Evolutionary conservation across 2,113 vertebrate genomes (phyloP).

Genomic region (Hyaena hyaena): DNA sequence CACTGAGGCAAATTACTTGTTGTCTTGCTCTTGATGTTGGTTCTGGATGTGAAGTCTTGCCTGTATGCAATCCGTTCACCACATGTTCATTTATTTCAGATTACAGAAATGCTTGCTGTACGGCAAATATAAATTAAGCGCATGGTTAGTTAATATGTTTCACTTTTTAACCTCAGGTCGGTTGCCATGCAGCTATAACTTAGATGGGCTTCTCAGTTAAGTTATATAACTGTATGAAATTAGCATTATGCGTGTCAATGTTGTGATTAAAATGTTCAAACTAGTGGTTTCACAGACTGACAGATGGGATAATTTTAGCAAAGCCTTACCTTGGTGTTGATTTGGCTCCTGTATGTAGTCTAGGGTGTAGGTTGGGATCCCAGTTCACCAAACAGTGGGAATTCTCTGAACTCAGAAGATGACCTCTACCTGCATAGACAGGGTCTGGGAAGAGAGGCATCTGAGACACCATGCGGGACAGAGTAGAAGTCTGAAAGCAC

Average conservation of each 20-base stretch:
- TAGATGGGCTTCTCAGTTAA: neutral
- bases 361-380: neutral
- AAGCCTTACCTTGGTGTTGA: constrained; percentile 10
- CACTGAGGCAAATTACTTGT: neutral
- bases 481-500: neutral
- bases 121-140: neutral
- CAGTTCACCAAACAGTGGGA: neutral
- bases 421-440: neutral
- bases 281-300: neutral
- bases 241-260: constrained; percentile 43
- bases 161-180: neutral
- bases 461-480: neutral
- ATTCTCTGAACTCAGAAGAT: constrained; percentile 19
- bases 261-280: constrained; percentile 48
- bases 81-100: neutral
- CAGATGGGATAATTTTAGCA: constrained; percentile 27
- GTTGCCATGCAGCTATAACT: neutral
- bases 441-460: neutral
- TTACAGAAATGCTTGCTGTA: neutral
- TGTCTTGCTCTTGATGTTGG: neutral
- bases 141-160: neutral
- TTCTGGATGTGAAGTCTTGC: neutral
- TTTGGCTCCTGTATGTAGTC: neutral
- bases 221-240: constrained; percentile 37
- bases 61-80: neutral